Evolutionary conservation across 2,113 vertebrate genomes (phyloP).

Genomic region (Agapornis roseicollis): DNA sequence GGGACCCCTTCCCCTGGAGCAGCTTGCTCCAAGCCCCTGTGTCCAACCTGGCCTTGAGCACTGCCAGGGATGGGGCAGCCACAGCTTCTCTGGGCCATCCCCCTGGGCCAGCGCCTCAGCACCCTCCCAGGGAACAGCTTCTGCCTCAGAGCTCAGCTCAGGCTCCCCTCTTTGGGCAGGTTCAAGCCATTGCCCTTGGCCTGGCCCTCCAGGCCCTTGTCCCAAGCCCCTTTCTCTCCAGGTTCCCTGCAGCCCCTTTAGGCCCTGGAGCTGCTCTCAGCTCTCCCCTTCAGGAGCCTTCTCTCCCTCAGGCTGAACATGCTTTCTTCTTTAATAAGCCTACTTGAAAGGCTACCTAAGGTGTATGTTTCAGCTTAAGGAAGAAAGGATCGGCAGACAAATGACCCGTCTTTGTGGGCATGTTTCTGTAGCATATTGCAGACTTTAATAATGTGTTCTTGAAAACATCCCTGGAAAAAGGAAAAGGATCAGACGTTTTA

Average conservation of each 20-base stretch:
- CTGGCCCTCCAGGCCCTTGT: neutral
- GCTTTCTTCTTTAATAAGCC: neutral
- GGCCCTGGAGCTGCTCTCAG: neutral
- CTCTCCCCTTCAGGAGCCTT: neutral
- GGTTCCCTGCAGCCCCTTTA: neutral
- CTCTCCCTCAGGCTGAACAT: neutral
- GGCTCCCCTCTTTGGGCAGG: too few species aligned
- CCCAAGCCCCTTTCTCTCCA: neutral
- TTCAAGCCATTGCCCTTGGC: too few species aligned
- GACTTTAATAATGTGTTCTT: neutral
- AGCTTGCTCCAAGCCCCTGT: fast-evolving
- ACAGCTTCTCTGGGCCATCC: too few species aligned
- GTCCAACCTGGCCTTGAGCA: too few species aligned
- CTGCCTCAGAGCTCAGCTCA: too few species aligned
- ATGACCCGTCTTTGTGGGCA: neutral
- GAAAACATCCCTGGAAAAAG: neutral
- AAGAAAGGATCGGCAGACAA: neutral
- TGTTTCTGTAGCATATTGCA: neutral
- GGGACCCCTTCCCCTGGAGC: neutral
- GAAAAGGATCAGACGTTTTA: neutral
- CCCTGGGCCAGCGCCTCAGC: too few species aligned
- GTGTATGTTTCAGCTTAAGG: neutral
- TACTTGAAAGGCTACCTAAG: fast-evolving
- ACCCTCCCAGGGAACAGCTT: too few species aligned
- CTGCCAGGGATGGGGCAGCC: too few species aligned